Evolutionary conservation across 2,113 vertebrate species (phyloP), one percentile per base, ranked within the genome.

Genomic region (Gopherus flavomarginatus): DNA sequence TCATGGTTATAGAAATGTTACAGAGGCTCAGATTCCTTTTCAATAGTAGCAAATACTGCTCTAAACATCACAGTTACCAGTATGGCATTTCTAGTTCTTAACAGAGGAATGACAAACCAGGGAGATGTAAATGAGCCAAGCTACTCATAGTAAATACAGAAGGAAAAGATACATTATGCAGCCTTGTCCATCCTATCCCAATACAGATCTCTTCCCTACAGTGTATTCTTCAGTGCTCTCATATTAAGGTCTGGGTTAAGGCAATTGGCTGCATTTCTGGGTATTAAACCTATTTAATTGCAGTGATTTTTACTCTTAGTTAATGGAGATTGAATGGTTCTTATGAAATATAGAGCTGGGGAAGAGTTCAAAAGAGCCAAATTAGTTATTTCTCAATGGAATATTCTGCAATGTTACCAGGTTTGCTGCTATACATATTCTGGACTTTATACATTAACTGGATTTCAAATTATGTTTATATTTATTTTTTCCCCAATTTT

Each of bases 251-350:
- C 2, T 79, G 8, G 26, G 16, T 29, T 79, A 79, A 49, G 62
- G 62, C 62, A 69, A 69, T 69, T 69, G 62, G 62, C 62, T 35
- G 62, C 31, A 35, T 65, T 65, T 65, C 2, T 0, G 6, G 78
- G 72, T 12, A 0, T 44, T 4, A 38, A 86, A 84, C 24, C 29
- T 59, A 69, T 77, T 91, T 90, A 14, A 72, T 10, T 57, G 10
- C 21, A 91, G 29, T 78, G 82, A 81, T 52, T 38, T 21, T 89
- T 11, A 79, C 0, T 79, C 3, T 54, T 2, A 10, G 17, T 2
- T 2, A 8, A 27, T 8, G 0, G 0, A 2, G 1, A 0, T 14
- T 85, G 2, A 24, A 35, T 27, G 11, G 53, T 52, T 75, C 4
- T 5, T 86, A 49, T 2, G 85, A 92, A 88, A 90, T 42, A 53